phyloP scores from a whole-genome alignment of 1,140 invertebrate genomes.

The Polyergus mexicanus region DNA sequence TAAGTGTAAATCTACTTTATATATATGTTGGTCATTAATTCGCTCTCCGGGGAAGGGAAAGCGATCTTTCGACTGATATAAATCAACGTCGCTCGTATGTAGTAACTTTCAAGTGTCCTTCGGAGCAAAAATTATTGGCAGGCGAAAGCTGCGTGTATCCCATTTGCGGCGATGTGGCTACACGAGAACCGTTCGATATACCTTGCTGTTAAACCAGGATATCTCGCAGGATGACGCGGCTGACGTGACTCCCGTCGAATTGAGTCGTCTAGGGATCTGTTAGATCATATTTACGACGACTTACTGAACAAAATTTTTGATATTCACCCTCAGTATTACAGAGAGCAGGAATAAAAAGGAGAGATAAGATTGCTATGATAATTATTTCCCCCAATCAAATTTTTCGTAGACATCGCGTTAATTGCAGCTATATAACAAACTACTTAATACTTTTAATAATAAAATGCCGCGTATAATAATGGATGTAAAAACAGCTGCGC shows the following conservation, averaged over 20 bases:
- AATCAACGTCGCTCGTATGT: conserved; percentile 46
- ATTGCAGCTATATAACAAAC: conserved; percentile 11
- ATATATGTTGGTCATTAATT: not conserved
- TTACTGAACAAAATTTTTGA: not conserved
- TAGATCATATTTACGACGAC: conserved; percentile 50
- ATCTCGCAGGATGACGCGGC: not conserved
- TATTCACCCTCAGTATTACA: not conserved
- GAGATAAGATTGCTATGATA: not conserved
- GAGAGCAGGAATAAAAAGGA: no score
- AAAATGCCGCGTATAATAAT: conserved; percentile 16
- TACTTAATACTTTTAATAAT: conserved; percentile 23
- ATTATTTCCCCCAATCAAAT: not conserved
- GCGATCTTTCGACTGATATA: conserved; percentile 31
- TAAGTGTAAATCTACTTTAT: conserved; percentile 20
- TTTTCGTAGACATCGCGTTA: not conserved
- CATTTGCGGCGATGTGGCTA: conserved; percentile 13
- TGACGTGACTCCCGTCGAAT: conserved; percentile 11
- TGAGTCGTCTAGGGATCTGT: conserved; percentile 18
- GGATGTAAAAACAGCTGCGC: conserved; percentile 41
- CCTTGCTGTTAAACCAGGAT: conserved; percentile 20
- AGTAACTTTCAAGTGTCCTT: conserved; percentile 43
- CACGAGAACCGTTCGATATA: conserved; percentile 18
- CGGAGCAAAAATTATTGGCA: conserved; percentile 40
- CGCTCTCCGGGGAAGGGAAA: not conserved
- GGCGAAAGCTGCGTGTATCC: conserved; percentile 24